Evolutionary conservation across 2,113 vertebrate genomes (phyloP), one percentile per base, ranked within the genome.

Genomic region (Heloderma charlesbogerti): DNA sequence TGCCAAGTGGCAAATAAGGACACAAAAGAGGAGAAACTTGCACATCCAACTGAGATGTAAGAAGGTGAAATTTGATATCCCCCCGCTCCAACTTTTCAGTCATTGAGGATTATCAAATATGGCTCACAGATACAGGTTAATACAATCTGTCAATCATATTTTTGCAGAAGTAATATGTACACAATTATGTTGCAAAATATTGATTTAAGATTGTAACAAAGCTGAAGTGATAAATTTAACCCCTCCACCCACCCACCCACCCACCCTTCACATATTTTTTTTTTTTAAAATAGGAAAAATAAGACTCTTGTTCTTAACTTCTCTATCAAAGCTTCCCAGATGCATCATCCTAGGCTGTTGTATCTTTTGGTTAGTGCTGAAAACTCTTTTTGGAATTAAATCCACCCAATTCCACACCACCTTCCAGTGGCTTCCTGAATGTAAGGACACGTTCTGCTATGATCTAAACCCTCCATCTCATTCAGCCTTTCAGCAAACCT

Each of bases 181-280:
- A 90, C 75, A 80, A 51, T 69, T 66, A 22, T 34, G 25, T 90
- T 86, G 45, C 60, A 90, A 67, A 81, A 66, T 83, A 89, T 84
- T 78, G 57, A n/a, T 79, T 81, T 27, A 81, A 27, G 31, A 69
- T 63, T 48, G 20, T 2, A 37, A 40, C 48, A 79, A 79, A 79
- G 22, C 43, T 72, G 18, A 74, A 74, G 22, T 81, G 25, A 3
- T 84, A n/a, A 18, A 67, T 72, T 34, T 86, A 9, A 22, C 8
- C 16, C 8, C 45, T 51, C 13, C 63, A 31, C 16, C 7, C 63
- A 85, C n/a, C n/a, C n/a, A n/a, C n/a, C n/a, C n/a, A n/a, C n/a
- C n/a, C 6, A 71, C 27, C n/a, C 3, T 71, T 71, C 43, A 71
- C 66, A 85, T 67, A 37, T 63, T 18, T 37, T 43, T 10, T 63